Evolutionary conservation across 2,888 invertebrate species (phyloP).

Genomic region (Phortica magna): DNA sequence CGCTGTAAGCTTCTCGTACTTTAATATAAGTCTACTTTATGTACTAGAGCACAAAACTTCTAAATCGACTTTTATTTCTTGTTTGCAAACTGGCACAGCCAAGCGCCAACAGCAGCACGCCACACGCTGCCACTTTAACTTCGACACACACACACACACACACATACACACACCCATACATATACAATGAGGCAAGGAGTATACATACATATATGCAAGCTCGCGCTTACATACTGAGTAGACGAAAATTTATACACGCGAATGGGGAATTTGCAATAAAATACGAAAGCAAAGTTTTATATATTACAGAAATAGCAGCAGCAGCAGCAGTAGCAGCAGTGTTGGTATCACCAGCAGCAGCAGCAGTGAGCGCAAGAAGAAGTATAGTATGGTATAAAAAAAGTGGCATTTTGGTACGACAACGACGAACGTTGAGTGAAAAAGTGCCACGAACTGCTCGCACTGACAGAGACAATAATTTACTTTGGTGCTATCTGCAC

Average conservation of each 20-base stretch:
- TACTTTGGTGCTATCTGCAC: constrained; percentile 59
- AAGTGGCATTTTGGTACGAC: background rate
- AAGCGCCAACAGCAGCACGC: constrained; percentile 30
- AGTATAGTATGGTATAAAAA: constrained; percentile 7
- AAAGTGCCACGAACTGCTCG: constrained; percentile 24
- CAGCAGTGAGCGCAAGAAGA: constrained; percentile 1
- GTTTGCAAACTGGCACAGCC: background rate
- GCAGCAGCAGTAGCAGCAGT: constrained; percentile 38
- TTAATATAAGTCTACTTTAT: constrained; percentile 31
- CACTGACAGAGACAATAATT: constrained; percentile 66
- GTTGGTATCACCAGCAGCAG: constrained; percentile 11
- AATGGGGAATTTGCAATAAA: constrained; percentile 73
- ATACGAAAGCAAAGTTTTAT: constrained; percentile 54
- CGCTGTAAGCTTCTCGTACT: constrained; percentile 2
- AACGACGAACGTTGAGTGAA: background rate
- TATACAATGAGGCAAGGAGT: background rate
- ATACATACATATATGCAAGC: background rate
- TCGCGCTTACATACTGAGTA: background rate
- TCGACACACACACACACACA: constrained; percentile 1
- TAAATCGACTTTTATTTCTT: background rate
- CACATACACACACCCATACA: constrained; percentile 16
- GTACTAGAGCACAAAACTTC: constrained; percentile 17
- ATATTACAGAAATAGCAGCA: constrained; percentile 40
- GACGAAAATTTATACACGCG: constrained; percentile 56
- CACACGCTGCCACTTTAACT: constrained; percentile 57